Percentiles rank a stretch among this genome's conserved stretches.
phyloP scores from a whole-genome alignment of 2,888 invertebrate genomes.

The Aspidiotus rigidus region DNA sequence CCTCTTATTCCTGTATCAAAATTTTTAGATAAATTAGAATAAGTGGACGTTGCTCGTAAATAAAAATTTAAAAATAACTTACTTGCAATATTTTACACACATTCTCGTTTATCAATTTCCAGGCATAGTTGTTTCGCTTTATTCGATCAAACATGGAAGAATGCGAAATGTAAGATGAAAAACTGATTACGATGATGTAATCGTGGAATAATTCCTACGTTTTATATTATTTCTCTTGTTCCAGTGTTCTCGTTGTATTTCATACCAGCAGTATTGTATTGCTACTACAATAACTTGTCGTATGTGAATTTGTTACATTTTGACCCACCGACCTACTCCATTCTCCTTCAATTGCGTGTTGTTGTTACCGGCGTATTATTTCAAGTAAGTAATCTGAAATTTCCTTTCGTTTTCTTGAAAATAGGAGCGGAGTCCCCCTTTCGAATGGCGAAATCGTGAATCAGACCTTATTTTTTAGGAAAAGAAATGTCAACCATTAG shows the following conservation, averaged over 20 bases:
- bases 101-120: neutral
- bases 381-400: constrained; percentile 54
- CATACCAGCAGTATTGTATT: constrained; percentile 83
- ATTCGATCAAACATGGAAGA: neutral
- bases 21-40: no score
- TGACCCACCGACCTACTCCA: constrained; percentile 89
- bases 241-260: constrained; percentile 73
- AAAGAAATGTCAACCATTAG: no score
- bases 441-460: no score
- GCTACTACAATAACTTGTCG: constrained; percentile 87
- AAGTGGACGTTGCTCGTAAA: no score
- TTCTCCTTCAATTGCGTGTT: constrained; percentile 80
- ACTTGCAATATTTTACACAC: no score
- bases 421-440: no score
- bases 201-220: neutral
- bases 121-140: neutral
- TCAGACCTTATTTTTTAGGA: no score
- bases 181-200: neutral
- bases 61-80: no score
- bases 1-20: no score
- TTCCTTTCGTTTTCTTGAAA: neutral
- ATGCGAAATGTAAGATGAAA: neutral
- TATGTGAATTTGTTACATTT: constrained; percentile 82
- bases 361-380: constrained; percentile 85
- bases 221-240: constrained; percentile 42